Percentiles rank a stretch among this genome's conserved stretches.
These are phyloP conservation scores for Acanthosoma haemorrhoidale DNA, from an alignment of 2,888 invertebrate species.

Conservation along the genomic window DNA sequence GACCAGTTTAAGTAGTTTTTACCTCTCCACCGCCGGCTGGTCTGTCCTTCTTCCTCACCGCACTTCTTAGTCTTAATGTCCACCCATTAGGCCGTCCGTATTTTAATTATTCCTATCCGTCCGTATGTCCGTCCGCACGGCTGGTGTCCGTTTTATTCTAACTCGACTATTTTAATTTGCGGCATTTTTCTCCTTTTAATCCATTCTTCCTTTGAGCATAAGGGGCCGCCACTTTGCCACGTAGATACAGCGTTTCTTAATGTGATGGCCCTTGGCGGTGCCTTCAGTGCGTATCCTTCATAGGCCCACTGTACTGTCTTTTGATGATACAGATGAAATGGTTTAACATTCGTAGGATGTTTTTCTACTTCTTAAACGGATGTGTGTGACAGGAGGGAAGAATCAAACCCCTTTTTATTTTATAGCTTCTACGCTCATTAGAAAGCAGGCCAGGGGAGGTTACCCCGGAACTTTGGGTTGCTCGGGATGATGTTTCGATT, in stretches of 20 bases:
- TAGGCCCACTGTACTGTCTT: background rate
- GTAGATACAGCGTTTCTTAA: background rate
- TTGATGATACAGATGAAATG: background rate
- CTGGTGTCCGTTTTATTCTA: too few species aligned
- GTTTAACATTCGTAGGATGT: background rate
- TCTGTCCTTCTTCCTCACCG: too few species aligned
- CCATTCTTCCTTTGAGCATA: background rate
- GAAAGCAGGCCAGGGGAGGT: too few species aligned
- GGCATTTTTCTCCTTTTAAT: background rate
- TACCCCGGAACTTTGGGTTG: too few species aligned
- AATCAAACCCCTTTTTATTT: too few species aligned
- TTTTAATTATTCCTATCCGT: background rate
- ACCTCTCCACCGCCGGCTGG: background rate
- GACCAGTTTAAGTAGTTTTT: background rate
- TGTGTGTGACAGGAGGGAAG: too few species aligned
- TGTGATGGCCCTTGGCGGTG: background rate
- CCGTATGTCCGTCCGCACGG: too few species aligned
- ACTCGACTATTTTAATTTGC: background rate
- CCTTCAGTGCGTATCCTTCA: slow-evolving; percentile 1
- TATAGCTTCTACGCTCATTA: too few species aligned
- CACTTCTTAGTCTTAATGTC: background rate
- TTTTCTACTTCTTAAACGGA: background rate
- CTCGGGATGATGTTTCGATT: too few species aligned
- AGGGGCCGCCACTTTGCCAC: too few species aligned
- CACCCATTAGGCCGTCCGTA: background rate